phyloP scores from a whole-genome alignment of 1,140 invertebrate species.

The Capitella teleta region DNA sequence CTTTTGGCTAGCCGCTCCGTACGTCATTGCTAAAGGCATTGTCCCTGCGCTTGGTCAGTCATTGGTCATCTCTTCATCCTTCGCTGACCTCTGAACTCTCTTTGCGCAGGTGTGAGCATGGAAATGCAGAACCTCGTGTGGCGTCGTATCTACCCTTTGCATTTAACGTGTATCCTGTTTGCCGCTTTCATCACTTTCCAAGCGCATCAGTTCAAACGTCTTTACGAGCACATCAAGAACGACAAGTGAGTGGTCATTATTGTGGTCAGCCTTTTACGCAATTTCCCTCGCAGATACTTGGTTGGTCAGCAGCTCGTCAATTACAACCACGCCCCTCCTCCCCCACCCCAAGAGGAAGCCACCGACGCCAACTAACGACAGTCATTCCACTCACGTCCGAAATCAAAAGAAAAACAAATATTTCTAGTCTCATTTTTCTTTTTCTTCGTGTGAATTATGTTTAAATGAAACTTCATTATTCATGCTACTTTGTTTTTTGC shows the following conservation, averaged over 20 bases:
- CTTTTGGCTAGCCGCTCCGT: slow-evolving; percentile 76
- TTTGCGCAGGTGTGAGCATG: slow-evolving; percentile 51
- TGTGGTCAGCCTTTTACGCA: not conserved
- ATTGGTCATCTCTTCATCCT: too few relatives aligned
- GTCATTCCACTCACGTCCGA: too few relatives aligned
- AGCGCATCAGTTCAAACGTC: slow-evolving; percentile 78
- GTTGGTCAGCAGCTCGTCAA: slow-evolving; percentile 89
- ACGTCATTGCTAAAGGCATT: slow-evolving; percentile 67
- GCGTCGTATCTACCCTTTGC: slow-evolving; percentile 80
- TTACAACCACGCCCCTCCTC: slow-evolving; percentile 54
- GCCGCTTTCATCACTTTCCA: slow-evolving; percentile 61
- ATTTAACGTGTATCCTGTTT: slow-evolving; percentile 60
- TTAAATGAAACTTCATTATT: too few relatives aligned
- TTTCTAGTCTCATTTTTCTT: too few relatives aligned
- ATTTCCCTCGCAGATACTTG: slow-evolving; percentile 51
- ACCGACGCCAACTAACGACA: too few relatives aligned
- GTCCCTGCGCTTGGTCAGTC: slow-evolving; percentile 59
- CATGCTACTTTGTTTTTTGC: too few relatives aligned
- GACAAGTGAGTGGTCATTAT: slow-evolving; percentile 63
- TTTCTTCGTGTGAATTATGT: too few relatives aligned
- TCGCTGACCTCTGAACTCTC: too few relatives aligned
- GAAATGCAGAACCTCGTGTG: slow-evolving; percentile 65
- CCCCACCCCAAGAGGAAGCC: not conserved
- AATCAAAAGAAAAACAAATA: too few relatives aligned
- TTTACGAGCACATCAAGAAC: slow-evolving; percentile 98